Conservation (phyloP, 2,888 invertebrate species). For the Orthosia gothica region DNA sequence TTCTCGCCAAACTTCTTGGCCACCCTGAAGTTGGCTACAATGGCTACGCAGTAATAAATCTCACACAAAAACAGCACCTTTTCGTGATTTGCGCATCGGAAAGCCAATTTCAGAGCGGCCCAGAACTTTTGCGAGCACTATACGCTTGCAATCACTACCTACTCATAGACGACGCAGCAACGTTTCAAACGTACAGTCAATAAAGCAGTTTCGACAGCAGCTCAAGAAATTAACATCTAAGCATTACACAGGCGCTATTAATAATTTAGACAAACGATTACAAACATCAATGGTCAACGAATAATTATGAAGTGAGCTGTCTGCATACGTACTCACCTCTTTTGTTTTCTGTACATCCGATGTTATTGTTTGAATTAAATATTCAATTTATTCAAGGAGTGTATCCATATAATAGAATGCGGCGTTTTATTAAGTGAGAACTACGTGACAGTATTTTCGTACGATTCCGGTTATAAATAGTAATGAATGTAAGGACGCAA, state of each 20-base stretch:
- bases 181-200: not conserved
- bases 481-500: conserved; percentile 8
- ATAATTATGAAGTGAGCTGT: not conserved
- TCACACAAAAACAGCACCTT: no score
- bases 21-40: no score
- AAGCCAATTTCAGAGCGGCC: no score
- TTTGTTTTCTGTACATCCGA: conserved; percentile 3
- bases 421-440: conserved; percentile 40
- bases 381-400: conserved; percentile 43
- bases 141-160: no score
- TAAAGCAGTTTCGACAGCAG: not conserved
- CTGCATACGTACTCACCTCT: not conserved
- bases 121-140: not conserved
- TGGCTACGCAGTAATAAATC: no score
- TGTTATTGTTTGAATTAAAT: conserved; percentile 23
- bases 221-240: not conserved
- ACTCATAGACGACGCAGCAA: not conserved
- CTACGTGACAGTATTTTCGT: conserved; percentile 53
- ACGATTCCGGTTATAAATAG: conserved; percentile 43
- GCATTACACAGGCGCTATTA: not conserved
- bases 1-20: no score
- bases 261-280: not conserved
- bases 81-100: no score
- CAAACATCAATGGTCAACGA: not conserved
- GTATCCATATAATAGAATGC: conserved; percentile 57